These are phyloP conservation scores for Chydorus sphaericus DNA, from an alignment of 2,888 invertebrate species.

Conservation along the genomic window DNA sequence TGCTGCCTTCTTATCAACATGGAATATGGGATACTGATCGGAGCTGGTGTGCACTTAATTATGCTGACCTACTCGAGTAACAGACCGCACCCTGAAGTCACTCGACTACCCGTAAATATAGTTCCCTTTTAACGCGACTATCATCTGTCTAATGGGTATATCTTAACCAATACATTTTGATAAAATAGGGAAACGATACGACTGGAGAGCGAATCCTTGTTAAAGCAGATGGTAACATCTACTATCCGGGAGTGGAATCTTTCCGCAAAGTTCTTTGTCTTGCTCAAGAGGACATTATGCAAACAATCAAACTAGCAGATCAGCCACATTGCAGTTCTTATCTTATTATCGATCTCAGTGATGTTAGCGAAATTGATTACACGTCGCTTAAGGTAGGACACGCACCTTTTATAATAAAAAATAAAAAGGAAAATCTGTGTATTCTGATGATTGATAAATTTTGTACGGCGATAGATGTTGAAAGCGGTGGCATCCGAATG, in stretches of 20 bases:
- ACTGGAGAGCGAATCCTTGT: constrained; percentile 4
- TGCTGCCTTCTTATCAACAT: constrained; percentile 14
- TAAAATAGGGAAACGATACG: not conserved
- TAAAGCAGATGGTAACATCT: constrained; percentile 2
- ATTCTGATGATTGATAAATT: not conserved
- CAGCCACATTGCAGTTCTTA: not conserved
- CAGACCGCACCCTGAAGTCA: not conserved
- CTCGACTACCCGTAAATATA: not conserved
- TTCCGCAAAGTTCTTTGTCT: not conserved
- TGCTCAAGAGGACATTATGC: not conserved
- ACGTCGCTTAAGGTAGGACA: not conserved
- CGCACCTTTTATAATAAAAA: not conserved
- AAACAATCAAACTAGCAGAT: no score
- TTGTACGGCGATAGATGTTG: not conserved
- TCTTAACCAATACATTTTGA: not conserved
- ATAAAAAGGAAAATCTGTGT: no score
- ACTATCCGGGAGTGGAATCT: constrained; percentile 13
- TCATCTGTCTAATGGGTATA: not conserved
- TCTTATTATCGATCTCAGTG: not conserved
- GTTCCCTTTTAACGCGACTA: not conserved
- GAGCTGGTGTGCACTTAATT: constrained; percentile 13
- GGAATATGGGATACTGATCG: constrained; percentile 15
- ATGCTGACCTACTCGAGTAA: constrained; percentile 10
- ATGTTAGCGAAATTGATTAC: constrained; percentile 3
- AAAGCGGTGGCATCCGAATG: constrained; percentile 1